Evolutionary conservation across 1,140 invertebrate genomes (phyloP).

Genomic region (Monomorium pharaonis): DNA sequence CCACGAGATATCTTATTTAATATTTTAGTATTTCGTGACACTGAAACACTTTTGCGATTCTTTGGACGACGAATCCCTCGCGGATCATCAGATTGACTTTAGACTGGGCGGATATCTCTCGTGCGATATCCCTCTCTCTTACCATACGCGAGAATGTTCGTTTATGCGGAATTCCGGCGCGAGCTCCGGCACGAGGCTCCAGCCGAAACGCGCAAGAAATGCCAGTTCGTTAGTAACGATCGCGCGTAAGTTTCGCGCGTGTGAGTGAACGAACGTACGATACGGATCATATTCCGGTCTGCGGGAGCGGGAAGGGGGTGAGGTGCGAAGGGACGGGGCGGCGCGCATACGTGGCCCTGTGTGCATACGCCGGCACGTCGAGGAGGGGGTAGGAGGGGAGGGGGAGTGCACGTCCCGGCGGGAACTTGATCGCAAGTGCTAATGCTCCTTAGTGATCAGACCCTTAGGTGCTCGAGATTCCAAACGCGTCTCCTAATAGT

Average conservation of each 20-base stretch:
- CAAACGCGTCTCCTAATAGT: slow-evolving; percentile 56
- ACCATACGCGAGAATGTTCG: slow-evolving; percentile 40
- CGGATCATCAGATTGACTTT: neutral
- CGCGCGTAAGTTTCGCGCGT: slow-evolving; percentile 40
- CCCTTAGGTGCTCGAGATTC: slow-evolving; percentile 55
- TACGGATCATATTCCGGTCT: slow-evolving; percentile 41
- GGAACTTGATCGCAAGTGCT: slow-evolving; percentile 60
- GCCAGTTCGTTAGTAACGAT: slow-evolving; percentile 50
- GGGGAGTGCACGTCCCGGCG: slow-evolving; percentile 33
- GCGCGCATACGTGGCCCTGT: slow-evolving; percentile 1
- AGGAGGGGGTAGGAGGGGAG: too few relatives aligned
- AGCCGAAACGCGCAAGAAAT: slow-evolving; percentile 56
- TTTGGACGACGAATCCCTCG: neutral
- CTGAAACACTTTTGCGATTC: too few relatives aligned
- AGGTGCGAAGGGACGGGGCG: neutral
- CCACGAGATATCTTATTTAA: neutral
- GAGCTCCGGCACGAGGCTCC: slow-evolving; percentile 28
- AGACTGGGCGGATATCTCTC: neutral
- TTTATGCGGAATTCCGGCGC: slow-evolving; percentile 38
- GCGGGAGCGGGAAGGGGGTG: neutral
- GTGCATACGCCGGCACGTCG: slow-evolving; percentile 38
- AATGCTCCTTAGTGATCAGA: slow-evolving; percentile 62
- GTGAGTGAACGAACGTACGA: slow-evolving; percentile 48
- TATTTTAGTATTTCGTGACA: neutral
- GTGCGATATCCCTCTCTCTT: slow-evolving; percentile 4